Conservation (phyloP, 2,797 vertebrate genomes). For the Pseudochromis fuscus region DNA sequence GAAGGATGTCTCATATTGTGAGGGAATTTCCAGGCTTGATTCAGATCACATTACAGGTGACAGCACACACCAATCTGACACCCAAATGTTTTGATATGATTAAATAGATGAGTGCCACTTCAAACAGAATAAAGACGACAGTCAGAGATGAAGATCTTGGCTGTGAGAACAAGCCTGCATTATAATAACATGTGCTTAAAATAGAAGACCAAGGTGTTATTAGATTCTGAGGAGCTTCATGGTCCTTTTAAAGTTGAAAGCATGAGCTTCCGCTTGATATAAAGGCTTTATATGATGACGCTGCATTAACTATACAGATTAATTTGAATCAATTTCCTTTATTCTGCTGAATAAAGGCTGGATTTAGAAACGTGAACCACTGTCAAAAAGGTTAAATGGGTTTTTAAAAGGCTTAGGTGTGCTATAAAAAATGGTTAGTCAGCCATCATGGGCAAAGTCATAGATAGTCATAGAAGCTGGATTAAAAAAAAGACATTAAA, state of each 20-base stretch:
- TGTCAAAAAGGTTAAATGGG: too few relatives aligned
- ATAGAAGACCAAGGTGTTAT: background rate
- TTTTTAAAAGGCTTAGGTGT: too few relatives aligned
- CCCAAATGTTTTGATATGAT: slow-evolving; percentile 9
- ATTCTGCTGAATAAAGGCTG: slow-evolving; percentile 1
- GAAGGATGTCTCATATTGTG: too few relatives aligned
- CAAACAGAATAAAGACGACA: slow-evolving; percentile 13
- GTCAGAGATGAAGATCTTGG: slow-evolving; percentile 14
- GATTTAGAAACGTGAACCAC: background rate
- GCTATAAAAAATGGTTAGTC: background rate
- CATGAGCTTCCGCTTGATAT: background rate
- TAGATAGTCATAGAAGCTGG: too few relatives aligned
- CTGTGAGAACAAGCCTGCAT: slow-evolving; percentile 3
- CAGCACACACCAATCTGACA: slow-evolving; percentile 12
- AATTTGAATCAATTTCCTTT: too few relatives aligned
- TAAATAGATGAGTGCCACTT: slow-evolving; percentile 20
- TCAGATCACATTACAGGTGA: slow-evolving; percentile 31
- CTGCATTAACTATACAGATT: background rate
- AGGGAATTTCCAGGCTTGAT: slow-evolving; percentile 25
- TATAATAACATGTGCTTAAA: slow-evolving; percentile 7
- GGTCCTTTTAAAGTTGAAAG: slow-evolving; percentile 20
- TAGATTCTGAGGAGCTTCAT: background rate
- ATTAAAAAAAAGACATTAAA: too few relatives aligned
- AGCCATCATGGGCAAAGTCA: too few relatives aligned
- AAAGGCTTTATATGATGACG: background rate